A percentile compares a stretch with the other conserved stretches of the same genome.
Conservation (phyloP, 2,113 vertebrate genomes). For the Pangasianodon gigas region DNA sequence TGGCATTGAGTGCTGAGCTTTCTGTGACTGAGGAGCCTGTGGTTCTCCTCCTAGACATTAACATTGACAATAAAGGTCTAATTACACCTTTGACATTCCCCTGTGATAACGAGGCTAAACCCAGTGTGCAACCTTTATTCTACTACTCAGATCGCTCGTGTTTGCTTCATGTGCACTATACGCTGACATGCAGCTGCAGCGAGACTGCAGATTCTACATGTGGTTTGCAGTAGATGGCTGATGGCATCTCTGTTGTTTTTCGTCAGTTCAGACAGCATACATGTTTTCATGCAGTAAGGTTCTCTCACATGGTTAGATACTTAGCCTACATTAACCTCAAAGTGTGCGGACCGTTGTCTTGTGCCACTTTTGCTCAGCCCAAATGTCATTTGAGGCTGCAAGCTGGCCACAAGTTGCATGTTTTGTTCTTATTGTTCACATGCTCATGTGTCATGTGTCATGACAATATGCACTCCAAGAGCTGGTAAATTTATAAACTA, state of each 20-base stretch:
- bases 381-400: not conserved
- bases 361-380: not conserved
- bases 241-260: not conserved
- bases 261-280: not conserved
- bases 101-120: not conserved
- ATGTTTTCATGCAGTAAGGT: constrained; percentile 12
- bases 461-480: not conserved
- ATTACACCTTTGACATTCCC: not conserved
- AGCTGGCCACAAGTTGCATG: not conserved
- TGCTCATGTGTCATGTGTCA: not conserved
- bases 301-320: not conserved
- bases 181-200: not conserved
- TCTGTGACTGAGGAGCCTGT: not conserved
- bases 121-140: not conserved
- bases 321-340: not conserved
- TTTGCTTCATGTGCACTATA: not conserved
- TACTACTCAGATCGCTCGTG: not conserved
- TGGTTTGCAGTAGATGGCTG: not conserved
- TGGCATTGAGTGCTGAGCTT: not conserved
- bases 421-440: not conserved
- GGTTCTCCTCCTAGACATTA: not conserved
- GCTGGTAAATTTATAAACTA: not conserved
- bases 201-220: not conserved
- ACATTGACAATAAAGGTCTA: constrained; percentile 19
- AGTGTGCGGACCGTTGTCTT: not conserved